phyloP scores from a whole-genome alignment of 2,888 invertebrate genomes.

The Cantharis rustica region DNA sequence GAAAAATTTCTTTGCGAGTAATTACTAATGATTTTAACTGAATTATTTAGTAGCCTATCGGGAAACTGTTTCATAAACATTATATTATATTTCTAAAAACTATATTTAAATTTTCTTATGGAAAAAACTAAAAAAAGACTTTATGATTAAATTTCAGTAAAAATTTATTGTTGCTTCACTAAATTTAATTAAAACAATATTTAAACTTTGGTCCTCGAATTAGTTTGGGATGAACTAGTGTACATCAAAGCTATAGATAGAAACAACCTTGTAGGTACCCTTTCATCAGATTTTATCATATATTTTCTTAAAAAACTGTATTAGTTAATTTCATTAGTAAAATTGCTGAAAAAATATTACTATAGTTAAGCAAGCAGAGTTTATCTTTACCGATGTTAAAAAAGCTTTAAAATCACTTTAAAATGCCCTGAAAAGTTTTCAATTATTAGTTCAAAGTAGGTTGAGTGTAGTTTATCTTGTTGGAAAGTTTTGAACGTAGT shows the following conservation, averaged over 20 bases:
- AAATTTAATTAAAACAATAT: neutral
- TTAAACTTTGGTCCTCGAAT: neutral
- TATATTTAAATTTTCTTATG: neutral
- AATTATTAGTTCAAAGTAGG: neutral
- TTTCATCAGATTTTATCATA: neutral
- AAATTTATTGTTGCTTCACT: neutral
- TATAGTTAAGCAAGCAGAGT: neutral
- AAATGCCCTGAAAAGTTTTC: neutral
- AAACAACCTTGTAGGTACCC: neutral
- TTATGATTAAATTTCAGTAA: neutral
- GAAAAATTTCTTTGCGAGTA: no score
- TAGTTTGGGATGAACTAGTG: slow-evolving; percentile 5
- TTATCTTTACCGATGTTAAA: neutral
- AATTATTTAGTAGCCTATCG: neutral
- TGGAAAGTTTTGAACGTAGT: neutral
- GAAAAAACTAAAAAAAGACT: neutral
- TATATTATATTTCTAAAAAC: neutral
- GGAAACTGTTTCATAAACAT: neutral
- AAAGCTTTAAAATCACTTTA: neutral
- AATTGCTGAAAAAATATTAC: neutral
- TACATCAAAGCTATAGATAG: slow-evolving; percentile 5
- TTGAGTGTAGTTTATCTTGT: neutral
- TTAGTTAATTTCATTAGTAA: neutral
- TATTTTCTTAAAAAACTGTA: neutral
- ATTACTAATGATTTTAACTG: no score